Evolutionary conservation across 2,888 invertebrate genomes (phyloP).

Genomic region (Laspeyria flexula): DNA sequence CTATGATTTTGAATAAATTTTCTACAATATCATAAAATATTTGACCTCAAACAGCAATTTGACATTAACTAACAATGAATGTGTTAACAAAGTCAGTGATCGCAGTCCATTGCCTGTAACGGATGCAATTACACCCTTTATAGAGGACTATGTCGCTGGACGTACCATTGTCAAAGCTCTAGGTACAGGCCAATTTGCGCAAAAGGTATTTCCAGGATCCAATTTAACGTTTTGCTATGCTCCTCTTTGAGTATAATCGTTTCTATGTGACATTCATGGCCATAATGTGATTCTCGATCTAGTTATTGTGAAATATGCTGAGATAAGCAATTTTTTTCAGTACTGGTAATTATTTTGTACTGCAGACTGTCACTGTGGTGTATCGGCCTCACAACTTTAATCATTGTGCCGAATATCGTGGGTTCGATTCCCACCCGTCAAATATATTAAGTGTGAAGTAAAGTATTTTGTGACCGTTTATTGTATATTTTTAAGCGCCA

Average conservation of each 20-base stretch:
- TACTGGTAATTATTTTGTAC: too few species aligned
- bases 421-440: too few species aligned
- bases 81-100: conserved; percentile 48
- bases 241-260: not conserved
- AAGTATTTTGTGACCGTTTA: too few species aligned
- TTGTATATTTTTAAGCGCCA: too few species aligned
- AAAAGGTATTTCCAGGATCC: conserved; percentile 51
- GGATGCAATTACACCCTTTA: conserved; percentile 68
- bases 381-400: too few species aligned
- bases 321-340: too few species aligned
- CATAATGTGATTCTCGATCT: not conserved
- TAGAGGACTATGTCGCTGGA: conserved; percentile 45
- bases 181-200: conserved; percentile 55
- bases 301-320: not conserved
- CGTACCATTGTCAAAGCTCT: conserved; percentile 53
- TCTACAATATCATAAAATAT: too few species aligned
- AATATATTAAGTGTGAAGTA: too few species aligned
- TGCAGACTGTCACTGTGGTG: too few species aligned
- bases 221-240: conserved; percentile 49
- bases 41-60: not conserved
- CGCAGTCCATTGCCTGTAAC: conserved; percentile 58
- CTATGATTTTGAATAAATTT: too few species aligned
- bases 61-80: conserved; percentile 29
- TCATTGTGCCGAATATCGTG: too few species aligned
- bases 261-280: conserved; percentile 2